Conservation (phyloP, 2,113 vertebrate genomes). For the Suncus etruscus region DNA sequence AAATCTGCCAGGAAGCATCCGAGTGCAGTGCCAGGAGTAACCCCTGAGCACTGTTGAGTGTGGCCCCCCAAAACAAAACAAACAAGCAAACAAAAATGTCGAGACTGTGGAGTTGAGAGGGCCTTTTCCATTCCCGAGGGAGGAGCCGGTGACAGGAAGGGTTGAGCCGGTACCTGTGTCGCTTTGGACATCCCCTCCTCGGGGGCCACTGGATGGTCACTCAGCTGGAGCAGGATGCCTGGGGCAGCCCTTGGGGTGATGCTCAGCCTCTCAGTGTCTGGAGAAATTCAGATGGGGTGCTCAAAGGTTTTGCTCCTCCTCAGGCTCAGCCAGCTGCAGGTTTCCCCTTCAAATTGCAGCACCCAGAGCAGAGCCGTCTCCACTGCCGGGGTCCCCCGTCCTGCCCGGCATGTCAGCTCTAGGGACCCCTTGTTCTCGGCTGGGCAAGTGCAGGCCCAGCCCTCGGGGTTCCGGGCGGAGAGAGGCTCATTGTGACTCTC, state of each 20-base stretch:
- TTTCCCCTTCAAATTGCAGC: not conserved
- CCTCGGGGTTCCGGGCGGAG: not conserved
- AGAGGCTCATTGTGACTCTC: constrained; percentile 73
- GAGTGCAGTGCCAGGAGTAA: no score
- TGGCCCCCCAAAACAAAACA: no score
- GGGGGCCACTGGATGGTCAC: not conserved
- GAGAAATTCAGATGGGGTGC: no score
- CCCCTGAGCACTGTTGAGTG: no score
- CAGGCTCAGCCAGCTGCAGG: not conserved
- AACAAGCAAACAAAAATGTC: no score
- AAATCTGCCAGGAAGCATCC: no score
- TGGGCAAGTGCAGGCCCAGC: not conserved
- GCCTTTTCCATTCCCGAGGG: no score
- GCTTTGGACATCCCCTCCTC: constrained; percentile 58
- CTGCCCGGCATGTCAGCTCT: not conserved
- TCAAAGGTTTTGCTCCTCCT: not conserved
- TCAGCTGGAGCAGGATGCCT: not conserved
- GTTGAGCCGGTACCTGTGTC: constrained; percentile 61
- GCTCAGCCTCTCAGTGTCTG: not conserved
- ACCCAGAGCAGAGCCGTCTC: constrained; percentile 2
- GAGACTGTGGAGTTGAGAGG: no score
- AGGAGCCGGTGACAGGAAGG: no score
- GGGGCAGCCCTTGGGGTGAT: not conserved
- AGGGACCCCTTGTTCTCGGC: not conserved
- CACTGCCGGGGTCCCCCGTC: constrained; percentile 16